Conservation (phyloP, 2,113 vertebrate species). For the Callospermophilus lateralis region DNA sequence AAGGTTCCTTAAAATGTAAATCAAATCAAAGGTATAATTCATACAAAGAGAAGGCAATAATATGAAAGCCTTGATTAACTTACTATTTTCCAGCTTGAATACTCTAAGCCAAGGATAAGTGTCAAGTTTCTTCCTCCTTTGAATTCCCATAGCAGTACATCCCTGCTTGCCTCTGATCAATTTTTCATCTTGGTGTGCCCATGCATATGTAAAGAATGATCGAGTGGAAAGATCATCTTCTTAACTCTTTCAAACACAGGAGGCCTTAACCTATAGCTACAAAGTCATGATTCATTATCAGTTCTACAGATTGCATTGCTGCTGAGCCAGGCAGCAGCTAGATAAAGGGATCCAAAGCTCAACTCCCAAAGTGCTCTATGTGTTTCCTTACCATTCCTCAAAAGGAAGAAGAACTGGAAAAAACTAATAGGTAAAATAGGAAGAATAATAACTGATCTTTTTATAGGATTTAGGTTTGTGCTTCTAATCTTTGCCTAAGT, state of each 20-base stretch:
- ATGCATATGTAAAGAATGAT: conserved; percentile 13
- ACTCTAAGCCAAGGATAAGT: background rate
- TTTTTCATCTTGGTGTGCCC: background rate
- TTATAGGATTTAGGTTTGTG: background rate
- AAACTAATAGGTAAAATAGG: background rate
- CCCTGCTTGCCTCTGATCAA: background rate
- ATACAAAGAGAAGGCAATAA: background rate
- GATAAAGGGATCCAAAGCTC: background rate
- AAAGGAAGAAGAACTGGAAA: background rate
- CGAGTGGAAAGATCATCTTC: background rate
- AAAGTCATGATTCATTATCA: background rate
- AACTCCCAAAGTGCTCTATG: background rate
- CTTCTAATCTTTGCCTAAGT: background rate
- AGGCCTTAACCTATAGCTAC: background rate
- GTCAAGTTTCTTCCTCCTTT: background rate
- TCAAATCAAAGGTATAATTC: conserved; percentile 9
- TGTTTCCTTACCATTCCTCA: background rate
- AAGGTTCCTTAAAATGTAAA: background rate
- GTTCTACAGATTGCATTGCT: background rate
- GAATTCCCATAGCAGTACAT: background rate
- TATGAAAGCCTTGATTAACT: background rate
- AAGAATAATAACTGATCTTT: background rate
- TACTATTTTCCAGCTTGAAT: conserved; percentile 26
- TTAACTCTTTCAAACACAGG: conserved; percentile 20
- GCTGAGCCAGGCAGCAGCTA: background rate